phyloP scores from a whole-genome alignment of 1,140 invertebrate genomes.

The Solenopsis invicta region DNA sequence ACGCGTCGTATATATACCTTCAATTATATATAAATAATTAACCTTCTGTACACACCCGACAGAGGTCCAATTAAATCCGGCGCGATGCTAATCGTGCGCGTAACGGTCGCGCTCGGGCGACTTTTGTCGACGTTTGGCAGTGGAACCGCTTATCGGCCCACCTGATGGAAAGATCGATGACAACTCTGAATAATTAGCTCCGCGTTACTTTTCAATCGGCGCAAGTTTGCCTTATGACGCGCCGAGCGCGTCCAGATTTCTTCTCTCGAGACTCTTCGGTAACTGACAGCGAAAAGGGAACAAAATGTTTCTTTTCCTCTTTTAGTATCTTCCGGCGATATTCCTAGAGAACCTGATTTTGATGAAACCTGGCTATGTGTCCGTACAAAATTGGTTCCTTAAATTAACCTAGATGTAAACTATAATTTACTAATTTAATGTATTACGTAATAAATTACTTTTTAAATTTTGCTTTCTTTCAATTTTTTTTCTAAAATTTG shows the following conservation, averaged over 20 bases:
- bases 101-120: conserved; percentile 45
- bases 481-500: no score
- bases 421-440: no score
- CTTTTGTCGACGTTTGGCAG: conserved; percentile 47
- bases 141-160: conserved; percentile 34
- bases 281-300: conserved; percentile 36
- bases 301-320: neutral
- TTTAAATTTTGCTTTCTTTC: no score
- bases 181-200: conserved; percentile 56
- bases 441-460: no score
- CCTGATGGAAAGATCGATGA: conserved; percentile 55
- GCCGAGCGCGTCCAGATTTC: neutral
- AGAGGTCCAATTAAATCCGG: conserved; percentile 72
- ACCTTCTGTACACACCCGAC: conserved; percentile 55
- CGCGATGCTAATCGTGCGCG: conserved; percentile 62
- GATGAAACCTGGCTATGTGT: neutral
- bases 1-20: conserved; percentile 50
- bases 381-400: neutral
- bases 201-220: neutral
- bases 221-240: neutral
- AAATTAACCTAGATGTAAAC: neutral
- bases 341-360: conserved; percentile 30
- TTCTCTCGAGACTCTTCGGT: neutral
- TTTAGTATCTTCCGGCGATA: neutral
- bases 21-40: conserved; percentile 81